These are phyloP conservation scores for Drosophila cognata DNA, from an alignment of 2,888 invertebrate genomes.

Conservation along the genomic window DNA sequence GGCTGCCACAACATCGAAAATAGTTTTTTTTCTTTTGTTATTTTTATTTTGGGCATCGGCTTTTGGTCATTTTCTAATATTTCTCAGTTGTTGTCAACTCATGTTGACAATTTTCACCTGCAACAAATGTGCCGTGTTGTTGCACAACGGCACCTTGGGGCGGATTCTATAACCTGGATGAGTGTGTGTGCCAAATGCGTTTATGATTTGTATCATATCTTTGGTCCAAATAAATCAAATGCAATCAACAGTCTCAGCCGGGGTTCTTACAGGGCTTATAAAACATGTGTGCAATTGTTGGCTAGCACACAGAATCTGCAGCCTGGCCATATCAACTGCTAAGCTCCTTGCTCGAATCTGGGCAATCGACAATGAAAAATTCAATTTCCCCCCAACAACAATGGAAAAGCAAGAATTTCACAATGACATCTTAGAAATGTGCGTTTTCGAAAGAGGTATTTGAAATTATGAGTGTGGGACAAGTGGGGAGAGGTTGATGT, in stretches of 20 bases:
- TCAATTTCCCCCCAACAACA: constrained; percentile 58
- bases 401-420: constrained; percentile 48
- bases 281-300: constrained; percentile 35
- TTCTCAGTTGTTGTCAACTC: constrained; percentile 71
- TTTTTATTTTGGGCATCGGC: constrained; percentile 27
- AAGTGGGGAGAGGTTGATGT: background rate
- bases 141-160: constrained; percentile 5
- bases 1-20: constrained; percentile 69
- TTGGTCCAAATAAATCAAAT: constrained; percentile 77
- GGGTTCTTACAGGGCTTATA: constrained; percentile 51
- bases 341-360: constrained; percentile 30
- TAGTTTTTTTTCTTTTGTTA: constrained; percentile 52
- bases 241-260: constrained; percentile 70
- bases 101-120: constrained; percentile 80
- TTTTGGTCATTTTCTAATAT: constrained; percentile 72
- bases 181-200: constrained; percentile 62
- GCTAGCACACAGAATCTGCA: constrained; percentile 3
- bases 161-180: background rate
- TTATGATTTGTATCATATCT: constrained; percentile 78
- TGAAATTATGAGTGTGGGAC: background rate
- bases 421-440: background rate
- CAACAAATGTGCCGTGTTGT: constrained; percentile 64
- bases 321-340: constrained; percentile 34
- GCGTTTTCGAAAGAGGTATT: background rate
- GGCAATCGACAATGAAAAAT: constrained; percentile 63